Evolutionary conservation across 2,888 invertebrate species (phyloP), one percentile per base, ranked within the genome.

Genomic region (Xylota segnis): DNA sequence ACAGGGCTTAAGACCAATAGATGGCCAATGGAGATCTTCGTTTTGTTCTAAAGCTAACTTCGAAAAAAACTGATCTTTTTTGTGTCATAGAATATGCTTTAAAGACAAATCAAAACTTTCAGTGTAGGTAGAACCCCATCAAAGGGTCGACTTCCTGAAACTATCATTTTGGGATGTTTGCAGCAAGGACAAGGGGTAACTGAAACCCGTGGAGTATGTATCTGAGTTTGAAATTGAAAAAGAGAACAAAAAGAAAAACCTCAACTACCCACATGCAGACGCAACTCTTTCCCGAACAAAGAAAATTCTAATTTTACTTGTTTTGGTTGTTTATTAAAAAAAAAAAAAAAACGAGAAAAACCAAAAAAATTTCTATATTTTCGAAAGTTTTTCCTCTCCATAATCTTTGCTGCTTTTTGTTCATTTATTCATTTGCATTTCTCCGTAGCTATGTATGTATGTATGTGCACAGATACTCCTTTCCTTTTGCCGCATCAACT

Each of bases 201-300:
- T 4, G 32, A 32, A 5, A 16, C 18, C 16, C 9, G n/a, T 9
- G 34, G 34, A 40, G 18, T 47, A 27, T 63, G 54, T 47, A 14
- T 34, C 43, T 59, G 66, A 34, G 23, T 58, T 47, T 37, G 5
- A 61, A 74, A 75, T 74, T 63, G 54, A 14, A 47, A 45, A 14
- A 58, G 3, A 3, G 3, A 23, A 32, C 18, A 43, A 14, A 47
- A 45, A 14, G 52, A 23, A 3, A 23, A 23, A 32, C 18, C n/a
- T 23, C 40, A 54, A 63, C 40, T 34, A 32, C 45, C 34, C 56
- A 27, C 47, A 72, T 40, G 7, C 29, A 40, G 37, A 65, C 52
- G 52, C 52, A 77, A 59, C 65, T 76, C 56, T 45, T 37, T 29
- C 18, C 2, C 52, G 65, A 83, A 83, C 83, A 83, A 77, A 77